Evolutionary conservation across 2,113 vertebrate genomes (phyloP), one percentile per base, ranked within the genome.

Genomic region (Archilochus colubris): DNA sequence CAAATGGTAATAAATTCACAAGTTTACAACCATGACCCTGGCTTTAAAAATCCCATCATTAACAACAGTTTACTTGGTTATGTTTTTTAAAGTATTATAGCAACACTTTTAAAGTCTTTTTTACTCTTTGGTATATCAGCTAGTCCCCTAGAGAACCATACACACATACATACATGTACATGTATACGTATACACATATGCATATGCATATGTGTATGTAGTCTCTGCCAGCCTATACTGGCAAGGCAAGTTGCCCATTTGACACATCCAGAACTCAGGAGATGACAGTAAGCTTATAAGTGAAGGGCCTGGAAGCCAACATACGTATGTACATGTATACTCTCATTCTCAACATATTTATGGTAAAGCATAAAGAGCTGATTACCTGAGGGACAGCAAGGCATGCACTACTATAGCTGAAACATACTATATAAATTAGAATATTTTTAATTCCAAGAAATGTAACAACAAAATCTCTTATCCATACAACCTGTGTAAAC

Each of bases 291-390:
- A 75, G 24, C 43, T 63, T 63, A 69, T 14, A 68, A 61, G 8
- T 14, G 15, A 14, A 55, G 11, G 27, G 43, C 43, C 25, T 43
- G 30, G 48, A 83, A 89, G 27, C 14, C 21, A 36, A 21, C 70
- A 0, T 10, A 70, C 8, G 16, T 31, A 31, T 36, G n/a, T 54
- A 72, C 5, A 18, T 48, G 13, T 27, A 67, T 59, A 74, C 15
- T 64, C 27, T 58, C 9, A 69, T 38, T 27, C 23, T 63, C 36
- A 69, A 5, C 10, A 10, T n/a, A 28, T 20, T 57, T 57, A 62
- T 4, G 7, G 40, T 50, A 31, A 63, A 50, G 48, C 0, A 0
- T 69, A 40, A 73, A 14, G 20, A 69, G 15, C 0, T 57, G 12
- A 84, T 27, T 31, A 70, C 17, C 43, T 63, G 70, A 46, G 36